Evolutionary conservation across 2,113 vertebrate genomes (phyloP).

Genomic region (Indri indri): DNA sequence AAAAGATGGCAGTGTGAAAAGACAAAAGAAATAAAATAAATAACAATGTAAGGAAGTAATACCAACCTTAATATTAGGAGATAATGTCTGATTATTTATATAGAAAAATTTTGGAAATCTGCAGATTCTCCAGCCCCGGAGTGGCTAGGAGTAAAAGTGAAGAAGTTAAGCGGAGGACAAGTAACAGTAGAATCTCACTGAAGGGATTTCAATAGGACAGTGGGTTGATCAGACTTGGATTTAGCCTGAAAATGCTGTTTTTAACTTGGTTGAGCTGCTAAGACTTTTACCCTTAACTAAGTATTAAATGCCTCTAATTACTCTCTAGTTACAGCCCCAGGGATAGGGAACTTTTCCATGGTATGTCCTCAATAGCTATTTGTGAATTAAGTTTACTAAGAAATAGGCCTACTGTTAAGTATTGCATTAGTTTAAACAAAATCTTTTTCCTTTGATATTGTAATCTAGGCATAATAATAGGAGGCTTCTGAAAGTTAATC

Average conservation of each 20-base stretch:
- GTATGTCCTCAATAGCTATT: background rate
- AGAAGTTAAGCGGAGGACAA: background rate
- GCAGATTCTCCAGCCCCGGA: background rate
- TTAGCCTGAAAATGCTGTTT: background rate
- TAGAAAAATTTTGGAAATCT: background rate
- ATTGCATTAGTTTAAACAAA: conserved; percentile 10
- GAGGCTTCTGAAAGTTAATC: conserved; percentile 15
- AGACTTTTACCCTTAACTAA: background rate
- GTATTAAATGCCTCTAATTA: background rate
- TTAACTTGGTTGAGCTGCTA: background rate
- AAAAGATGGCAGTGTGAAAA: background rate
- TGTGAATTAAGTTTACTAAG: conserved; percentile 16
- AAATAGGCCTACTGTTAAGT: background rate
- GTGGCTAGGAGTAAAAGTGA: background rate
- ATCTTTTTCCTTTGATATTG: background rate
- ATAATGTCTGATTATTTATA: background rate
- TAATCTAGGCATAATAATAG: background rate
- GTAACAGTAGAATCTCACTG: background rate
- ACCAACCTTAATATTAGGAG: background rate
- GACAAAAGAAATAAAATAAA: background rate
- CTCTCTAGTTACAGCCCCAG: background rate
- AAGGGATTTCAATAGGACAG: background rate
- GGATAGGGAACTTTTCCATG: background rate
- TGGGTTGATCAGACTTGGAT: background rate
- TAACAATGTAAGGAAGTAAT: background rate